Conservation (phyloP, 1,140 invertebrate species). For the Heterodera schachtii region DNA sequence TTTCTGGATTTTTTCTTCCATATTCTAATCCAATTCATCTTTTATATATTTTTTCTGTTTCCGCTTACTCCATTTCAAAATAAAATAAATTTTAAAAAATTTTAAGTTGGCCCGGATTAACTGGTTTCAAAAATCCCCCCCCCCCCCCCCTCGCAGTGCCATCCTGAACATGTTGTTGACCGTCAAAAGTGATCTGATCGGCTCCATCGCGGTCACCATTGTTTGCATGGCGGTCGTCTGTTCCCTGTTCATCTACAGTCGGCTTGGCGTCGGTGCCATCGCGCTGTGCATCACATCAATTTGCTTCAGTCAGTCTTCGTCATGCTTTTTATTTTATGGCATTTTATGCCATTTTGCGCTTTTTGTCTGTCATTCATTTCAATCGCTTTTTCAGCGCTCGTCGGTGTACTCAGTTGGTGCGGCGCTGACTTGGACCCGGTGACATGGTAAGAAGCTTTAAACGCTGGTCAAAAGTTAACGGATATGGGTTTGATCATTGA, state of each 20-base stretch:
- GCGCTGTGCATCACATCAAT: slow-evolving; percentile 61
- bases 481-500: too few species aligned
- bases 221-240: slow-evolving; percentile 64
- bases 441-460: slow-evolving; percentile 16
- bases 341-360: not conserved
- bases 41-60: too few species aligned
- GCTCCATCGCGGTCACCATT: slow-evolving; percentile 64
- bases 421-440: slow-evolving; percentile 63
- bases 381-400: slow-evolving; percentile 51
- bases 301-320: slow-evolving; percentile 49
- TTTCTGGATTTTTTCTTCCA: too few species aligned
- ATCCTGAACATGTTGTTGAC: slow-evolving; percentile 60
- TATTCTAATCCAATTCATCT: too few species aligned
- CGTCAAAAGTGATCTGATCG: slow-evolving; percentile 63
- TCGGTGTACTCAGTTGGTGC: slow-evolving; percentile 61
- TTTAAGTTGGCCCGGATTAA: too few species aligned
- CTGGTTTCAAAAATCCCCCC: too few species aligned
- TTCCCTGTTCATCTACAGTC: slow-evolving; percentile 58
- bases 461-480: too few species aligned
- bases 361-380: not conserved
- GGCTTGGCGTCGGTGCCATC: slow-evolving; percentile 57
- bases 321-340: too few species aligned
- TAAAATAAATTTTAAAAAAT: too few species aligned
- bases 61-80: too few species aligned
- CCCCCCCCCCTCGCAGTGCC: slow-evolving; percentile 25